Evolutionary conservation across 1,140 invertebrate genomes (phyloP).

Genomic region (Halictus rubicundus): DNA sequence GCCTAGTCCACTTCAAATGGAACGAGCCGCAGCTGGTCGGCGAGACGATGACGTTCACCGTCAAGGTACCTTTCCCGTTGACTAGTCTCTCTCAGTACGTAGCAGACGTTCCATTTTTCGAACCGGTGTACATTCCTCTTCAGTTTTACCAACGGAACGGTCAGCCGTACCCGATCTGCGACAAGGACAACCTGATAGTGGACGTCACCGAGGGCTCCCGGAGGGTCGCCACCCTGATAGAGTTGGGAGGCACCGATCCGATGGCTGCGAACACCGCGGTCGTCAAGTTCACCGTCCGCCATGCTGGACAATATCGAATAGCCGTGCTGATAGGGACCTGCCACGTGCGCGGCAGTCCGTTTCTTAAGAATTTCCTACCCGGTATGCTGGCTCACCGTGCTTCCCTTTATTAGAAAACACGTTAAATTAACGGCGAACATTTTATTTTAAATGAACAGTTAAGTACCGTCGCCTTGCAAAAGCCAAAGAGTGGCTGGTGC

Average conservation of each 20-base stretch:
- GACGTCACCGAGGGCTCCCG: slow-evolving; percentile 91
- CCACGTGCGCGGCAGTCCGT: slow-evolving; percentile 86
- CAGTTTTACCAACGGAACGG: slow-evolving; percentile 96
- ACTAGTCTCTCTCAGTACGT: background rate
- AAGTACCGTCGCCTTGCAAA: too few species aligned
- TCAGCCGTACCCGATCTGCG: slow-evolving; percentile 94
- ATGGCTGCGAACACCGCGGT: slow-evolving; percentile 90
- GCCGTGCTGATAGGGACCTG: slow-evolving; percentile 89
- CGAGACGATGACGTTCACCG: slow-evolving; percentile 93
- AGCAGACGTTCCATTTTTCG: background rate
- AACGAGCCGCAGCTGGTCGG: slow-evolving; percentile 92
- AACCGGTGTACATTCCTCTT: too few species aligned
- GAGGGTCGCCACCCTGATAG: slow-evolving; percentile 91
- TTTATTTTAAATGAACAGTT: too few species aligned
- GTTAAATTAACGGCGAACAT: too few species aligned
- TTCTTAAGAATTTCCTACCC: slow-evolving; percentile 84
- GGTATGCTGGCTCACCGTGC: slow-evolving; percentile 72
- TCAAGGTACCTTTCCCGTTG: slow-evolving; percentile 82
- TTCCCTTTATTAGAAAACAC: too few species aligned
- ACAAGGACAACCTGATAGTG: slow-evolving; percentile 92
- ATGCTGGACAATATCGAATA: slow-evolving; percentile 93
- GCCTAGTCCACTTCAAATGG: slow-evolving; percentile 92
- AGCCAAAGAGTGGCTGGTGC: too few species aligned
- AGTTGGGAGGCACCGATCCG: slow-evolving; percentile 91
- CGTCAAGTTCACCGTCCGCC: slow-evolving; percentile 94